Percentiles rank a stretch among this genome's conserved stretches.
phyloP scores from a whole-genome alignment of 2,113 vertebrate genomes.

The Calyptomena viridis region DNA sequence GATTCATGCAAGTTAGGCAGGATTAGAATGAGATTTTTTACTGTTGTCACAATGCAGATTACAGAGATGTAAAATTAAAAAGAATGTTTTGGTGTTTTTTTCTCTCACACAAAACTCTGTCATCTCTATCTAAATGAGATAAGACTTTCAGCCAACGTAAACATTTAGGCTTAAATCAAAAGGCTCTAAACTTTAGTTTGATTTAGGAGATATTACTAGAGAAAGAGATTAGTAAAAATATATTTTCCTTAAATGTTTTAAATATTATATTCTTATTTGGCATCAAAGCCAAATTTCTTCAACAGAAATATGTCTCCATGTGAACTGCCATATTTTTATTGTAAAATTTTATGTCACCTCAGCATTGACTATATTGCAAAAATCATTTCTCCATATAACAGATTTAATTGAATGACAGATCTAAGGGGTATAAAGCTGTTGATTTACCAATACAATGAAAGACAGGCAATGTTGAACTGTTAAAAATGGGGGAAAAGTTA shows the following conservation, averaged over 20 bases:
- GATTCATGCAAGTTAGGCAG: neutral
- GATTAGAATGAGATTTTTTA: neutral
- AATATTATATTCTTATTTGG: neutral
- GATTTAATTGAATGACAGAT: neutral
- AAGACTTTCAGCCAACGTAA: neutral
- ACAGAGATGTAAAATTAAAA: neutral
- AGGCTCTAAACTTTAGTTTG: neutral
- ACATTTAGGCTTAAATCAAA: neutral
- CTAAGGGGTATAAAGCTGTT: neutral
- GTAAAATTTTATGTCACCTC: neutral
- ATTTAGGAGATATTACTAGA: neutral
- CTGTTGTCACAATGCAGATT: neutral
- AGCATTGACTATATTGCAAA: neutral
- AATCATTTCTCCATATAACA: neutral
- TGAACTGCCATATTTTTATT: neutral
- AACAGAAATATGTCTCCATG: neutral
- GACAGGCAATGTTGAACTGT: neutral
- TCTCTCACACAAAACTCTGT: neutral
- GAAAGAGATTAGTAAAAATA: neutral
- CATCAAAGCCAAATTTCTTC: neutral
- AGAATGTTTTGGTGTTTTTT: neutral
- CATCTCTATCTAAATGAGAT: neutral
- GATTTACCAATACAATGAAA: neutral
- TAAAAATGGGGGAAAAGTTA: neutral
- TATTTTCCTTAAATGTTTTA: neutral